A percentile compares a stretch with the other conserved stretches of the same genome.
These are phyloP conservation scores for Macaca mulatta DNA, from an alignment of 2,113 vertebrate genomes.

Conservation along the genomic window DNA sequence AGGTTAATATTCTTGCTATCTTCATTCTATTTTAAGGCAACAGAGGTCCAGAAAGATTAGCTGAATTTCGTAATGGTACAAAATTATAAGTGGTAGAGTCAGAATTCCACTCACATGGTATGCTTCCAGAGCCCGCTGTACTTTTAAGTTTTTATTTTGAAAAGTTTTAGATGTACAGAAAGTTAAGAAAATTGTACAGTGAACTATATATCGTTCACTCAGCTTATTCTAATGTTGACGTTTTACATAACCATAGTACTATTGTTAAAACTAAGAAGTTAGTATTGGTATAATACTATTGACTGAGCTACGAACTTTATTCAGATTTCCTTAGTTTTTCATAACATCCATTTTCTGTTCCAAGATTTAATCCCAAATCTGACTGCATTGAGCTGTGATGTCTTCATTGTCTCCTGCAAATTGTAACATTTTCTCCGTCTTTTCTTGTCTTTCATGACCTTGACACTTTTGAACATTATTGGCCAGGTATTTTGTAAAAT, in stretches of 20 bases:
- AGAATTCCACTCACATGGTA: not conserved
- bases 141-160: slow-evolving; percentile 42
- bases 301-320: not conserved
- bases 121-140: not conserved
- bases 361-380: not conserved
- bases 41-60: not conserved
- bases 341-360: not conserved
- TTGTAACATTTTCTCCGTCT: not conserved
- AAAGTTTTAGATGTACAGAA: not conserved
- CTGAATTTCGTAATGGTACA: not conserved
- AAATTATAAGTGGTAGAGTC: not conserved
- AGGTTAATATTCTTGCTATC: not conserved
- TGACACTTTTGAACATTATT: not conserved
- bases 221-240: not conserved
- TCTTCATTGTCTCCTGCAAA: not conserved
- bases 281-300: not conserved
- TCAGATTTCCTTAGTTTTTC: not conserved
- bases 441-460: not conserved
- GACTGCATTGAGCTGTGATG: not conserved
- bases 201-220: not conserved
- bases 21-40: not conserved
- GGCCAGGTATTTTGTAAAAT: not conserved
- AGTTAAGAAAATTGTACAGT: not conserved
- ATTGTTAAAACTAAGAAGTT: slow-evolving; percentile 3
- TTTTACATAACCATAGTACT: not conserved